phyloP scores from a whole-genome alignment of 1,140 invertebrate species.

The Leptinotarsa texana region DNA sequence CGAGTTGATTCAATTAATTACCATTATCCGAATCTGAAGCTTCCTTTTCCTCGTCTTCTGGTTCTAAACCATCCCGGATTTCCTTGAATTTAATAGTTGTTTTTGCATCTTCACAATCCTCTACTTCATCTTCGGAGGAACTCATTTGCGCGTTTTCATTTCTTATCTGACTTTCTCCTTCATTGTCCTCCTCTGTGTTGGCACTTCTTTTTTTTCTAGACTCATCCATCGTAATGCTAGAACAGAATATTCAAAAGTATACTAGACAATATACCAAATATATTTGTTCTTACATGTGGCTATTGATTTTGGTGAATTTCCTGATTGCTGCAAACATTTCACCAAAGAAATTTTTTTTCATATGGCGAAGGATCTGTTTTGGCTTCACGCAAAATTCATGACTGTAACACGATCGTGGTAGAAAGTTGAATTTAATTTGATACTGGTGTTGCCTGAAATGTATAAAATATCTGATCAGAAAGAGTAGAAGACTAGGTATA shows the following conservation, averaged over 20 bases:
- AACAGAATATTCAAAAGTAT: neutral
- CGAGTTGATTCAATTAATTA: conserved; percentile 1
- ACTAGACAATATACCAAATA: neutral
- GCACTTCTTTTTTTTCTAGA: conserved; percentile 49
- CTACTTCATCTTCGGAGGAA: conserved; percentile 65
- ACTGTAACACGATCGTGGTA: conserved; percentile 74
- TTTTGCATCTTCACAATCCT: conserved; percentile 64
- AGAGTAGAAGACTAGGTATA: too few species aligned
- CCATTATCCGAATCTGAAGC: conserved; percentile 53
- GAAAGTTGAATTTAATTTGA: conserved; percentile 70
- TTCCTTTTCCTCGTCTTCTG: conserved; percentile 70
- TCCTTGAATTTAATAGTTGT: conserved; percentile 63
- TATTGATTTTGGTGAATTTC: conserved; percentile 50
- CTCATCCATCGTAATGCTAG: conserved; percentile 48
- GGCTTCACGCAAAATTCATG: conserved; percentile 72
- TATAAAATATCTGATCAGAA: too few species aligned
- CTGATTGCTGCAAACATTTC: conserved; percentile 62
- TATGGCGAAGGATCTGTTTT: conserved; percentile 68
- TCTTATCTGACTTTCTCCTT: conserved; percentile 54
- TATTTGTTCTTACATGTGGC: conserved; percentile 43
- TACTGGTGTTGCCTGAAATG: conserved; percentile 57
- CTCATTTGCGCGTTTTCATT: conserved; percentile 56
- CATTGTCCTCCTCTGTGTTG: conserved; percentile 61
- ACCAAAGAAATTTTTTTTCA: conserved; percentile 68
- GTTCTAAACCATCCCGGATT: conserved; percentile 79